Percentiles rank a stretch among this genome's conserved stretches.
phyloP scores from a whole-genome alignment of 1,140 invertebrate genomes.

The Chelonus insularis region DNA sequence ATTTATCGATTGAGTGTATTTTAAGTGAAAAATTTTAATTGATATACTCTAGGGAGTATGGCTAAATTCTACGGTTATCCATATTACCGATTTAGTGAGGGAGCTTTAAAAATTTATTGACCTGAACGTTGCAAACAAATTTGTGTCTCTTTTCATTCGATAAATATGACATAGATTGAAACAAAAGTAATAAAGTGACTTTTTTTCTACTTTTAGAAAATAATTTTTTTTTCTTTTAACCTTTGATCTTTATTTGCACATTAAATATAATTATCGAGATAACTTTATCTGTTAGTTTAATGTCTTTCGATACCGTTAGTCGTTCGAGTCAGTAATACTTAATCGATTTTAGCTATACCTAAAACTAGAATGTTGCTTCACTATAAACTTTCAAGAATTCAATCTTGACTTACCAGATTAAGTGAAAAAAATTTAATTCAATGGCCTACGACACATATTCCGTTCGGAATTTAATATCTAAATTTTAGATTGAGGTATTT shows the following conservation, averaged over 20 bases:
- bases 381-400: conserved; percentile 23
- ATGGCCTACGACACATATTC: too few relatives aligned
- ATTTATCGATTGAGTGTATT: background rate
- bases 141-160: background rate
- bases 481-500: background rate
- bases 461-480: background rate
- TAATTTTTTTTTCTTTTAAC: background rate
- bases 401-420: conserved; percentile 7
- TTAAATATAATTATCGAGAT: background rate
- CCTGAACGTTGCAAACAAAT: conserved; percentile 1
- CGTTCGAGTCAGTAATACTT: conserved; percentile 8
- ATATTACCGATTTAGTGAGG: background rate
- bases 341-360: conserved; percentile 18
- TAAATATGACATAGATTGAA: background rate
- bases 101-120: background rate
- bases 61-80: background rate
- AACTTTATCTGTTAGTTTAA: background rate
- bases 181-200: too few relatives aligned
- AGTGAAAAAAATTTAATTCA: conserved; percentile 1
- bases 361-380: conserved; percentile 27
- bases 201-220: too few relatives aligned
- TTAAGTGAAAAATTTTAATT: conserved; percentile 11
- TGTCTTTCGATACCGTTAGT: conserved; percentile 19
- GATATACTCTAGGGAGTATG: background rate
- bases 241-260: conserved; percentile 4